phyloP scores from a whole-genome alignment of 1,140 invertebrate genomes.

The Leptonema lineaticorne region DNA sequence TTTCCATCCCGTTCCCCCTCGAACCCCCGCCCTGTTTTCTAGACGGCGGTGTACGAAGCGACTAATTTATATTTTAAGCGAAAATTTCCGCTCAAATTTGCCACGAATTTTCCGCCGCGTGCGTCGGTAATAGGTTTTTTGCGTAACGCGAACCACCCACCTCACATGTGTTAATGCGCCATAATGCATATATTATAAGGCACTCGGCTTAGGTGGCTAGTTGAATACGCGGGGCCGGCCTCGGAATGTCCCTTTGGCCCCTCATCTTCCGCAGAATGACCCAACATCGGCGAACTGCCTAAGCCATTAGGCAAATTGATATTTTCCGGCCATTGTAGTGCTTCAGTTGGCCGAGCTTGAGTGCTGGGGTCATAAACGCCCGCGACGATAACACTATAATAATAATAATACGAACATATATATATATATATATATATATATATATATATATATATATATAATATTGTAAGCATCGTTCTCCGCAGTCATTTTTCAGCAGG shows the following conservation, averaged over 20 bases:
- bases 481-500: too few species aligned
- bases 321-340: constrained; percentile 33
- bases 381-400: neutral
- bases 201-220: neutral
- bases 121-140: constrained; percentile 10
- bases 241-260: neutral
- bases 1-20: too few species aligned
- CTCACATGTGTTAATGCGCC: constrained; percentile 7
- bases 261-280: neutral
- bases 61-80: neutral
- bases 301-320: constrained; percentile 37
- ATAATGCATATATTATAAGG: constrained; percentile 7
- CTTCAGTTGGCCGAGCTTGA: neutral
- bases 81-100: neutral
- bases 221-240: neutral
- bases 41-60: neutral
- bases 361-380: constrained; percentile 8
- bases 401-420: too few species aligned
- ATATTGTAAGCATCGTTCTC: neutral
- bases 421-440: neutral
- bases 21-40: too few species aligned
- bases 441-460: neutral
- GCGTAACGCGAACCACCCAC: neutral
- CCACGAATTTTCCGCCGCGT: neutral
- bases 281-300: neutral